Percentiles rank a stretch among this genome's conserved stretches.
These are phyloP conservation scores for Abrostola tripartita DNA, from an alignment of 2,888 invertebrate genomes.

Conservation along the genomic window DNA sequence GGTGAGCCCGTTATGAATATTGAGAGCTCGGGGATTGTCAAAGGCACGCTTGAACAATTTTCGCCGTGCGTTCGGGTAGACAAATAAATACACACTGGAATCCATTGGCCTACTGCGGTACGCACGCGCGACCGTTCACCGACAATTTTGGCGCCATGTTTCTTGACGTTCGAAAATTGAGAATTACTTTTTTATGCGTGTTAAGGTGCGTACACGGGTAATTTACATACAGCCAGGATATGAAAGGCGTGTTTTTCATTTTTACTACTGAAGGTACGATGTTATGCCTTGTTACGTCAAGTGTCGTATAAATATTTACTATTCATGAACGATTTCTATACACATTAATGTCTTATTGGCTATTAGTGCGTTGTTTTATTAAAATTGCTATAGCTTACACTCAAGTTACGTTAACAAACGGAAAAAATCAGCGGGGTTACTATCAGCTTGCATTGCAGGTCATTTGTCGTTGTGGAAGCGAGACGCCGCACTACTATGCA, in stretches of 20 bases:
- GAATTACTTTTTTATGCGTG: conserved; percentile 63
- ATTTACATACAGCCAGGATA: conserved; percentile 45
- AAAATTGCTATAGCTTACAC: too few species aligned
- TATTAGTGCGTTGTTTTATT: not conserved
- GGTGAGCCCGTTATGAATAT: conserved; percentile 84
- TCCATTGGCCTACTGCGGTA: conserved; percentile 72
- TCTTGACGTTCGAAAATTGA: conserved; percentile 65
- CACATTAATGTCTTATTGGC: not conserved
- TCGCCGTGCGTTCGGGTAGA: conserved; percentile 67
- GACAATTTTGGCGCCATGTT: conserved; percentile 65
- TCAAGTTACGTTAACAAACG: too few species aligned
- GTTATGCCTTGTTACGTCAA: not conserved
- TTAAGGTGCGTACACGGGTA: conserved; percentile 30
- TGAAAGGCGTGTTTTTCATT: conserved; percentile 21
- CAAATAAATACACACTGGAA: conserved; percentile 68
- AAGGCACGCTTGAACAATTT: conserved; percentile 74
- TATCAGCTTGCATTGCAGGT: too few species aligned
- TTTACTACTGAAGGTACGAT: conserved; percentile 9
- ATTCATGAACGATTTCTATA: not conserved
- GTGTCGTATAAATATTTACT: conserved; percentile 1
- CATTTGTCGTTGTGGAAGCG: too few species aligned
- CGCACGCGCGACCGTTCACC: conserved; percentile 58
- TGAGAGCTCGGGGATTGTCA: conserved; percentile 77
- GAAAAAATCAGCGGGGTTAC: too few species aligned
- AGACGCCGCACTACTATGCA: too few species aligned